Percentiles rank a stretch among this genome's conserved stretches.
phyloP scores from a whole-genome alignment of 2,797 vertebrate species.

The Scolopax rusticola region DNA sequence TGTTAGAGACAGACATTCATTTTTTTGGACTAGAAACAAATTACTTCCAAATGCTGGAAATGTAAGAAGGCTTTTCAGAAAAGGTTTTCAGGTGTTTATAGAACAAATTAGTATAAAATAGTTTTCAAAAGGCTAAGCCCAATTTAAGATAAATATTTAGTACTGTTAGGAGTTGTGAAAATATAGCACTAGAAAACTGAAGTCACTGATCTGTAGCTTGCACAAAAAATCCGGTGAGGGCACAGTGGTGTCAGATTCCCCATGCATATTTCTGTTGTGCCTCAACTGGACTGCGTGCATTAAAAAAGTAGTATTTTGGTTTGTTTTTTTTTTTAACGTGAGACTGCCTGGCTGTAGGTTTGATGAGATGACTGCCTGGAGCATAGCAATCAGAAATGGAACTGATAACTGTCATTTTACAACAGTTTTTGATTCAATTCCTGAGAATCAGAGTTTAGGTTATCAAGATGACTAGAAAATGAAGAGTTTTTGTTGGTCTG shows the following conservation, averaged over 20 bases:
- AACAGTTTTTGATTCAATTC: not conserved
- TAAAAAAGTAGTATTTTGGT: not conserved
- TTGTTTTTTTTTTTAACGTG: not conserved
- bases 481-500: not conserved
- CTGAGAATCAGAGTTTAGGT: not conserved
- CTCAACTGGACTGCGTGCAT: not conserved
- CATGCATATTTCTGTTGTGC: not conserved
- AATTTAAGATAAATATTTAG: conserved; percentile 63
- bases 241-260: not conserved
- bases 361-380: not conserved
- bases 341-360: not conserved
- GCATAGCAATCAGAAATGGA: not conserved
- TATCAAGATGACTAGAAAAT: not conserved
- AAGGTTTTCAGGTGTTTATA: conserved; percentile 59
- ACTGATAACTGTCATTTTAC: not conserved
- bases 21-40: conserved; percentile 62
- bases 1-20: conserved; percentile 60
- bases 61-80: conserved; percentile 19
- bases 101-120: conserved; percentile 62
- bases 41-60: conserved; percentile 75
- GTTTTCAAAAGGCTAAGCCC: conserved; percentile 58
- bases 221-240: not conserved
- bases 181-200: not conserved
- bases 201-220: not conserved
- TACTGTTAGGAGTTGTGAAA: conserved; percentile 49